phyloP scores from a whole-genome alignment of 2,113 vertebrate genomes.

The Ameiurus melas region DNA sequence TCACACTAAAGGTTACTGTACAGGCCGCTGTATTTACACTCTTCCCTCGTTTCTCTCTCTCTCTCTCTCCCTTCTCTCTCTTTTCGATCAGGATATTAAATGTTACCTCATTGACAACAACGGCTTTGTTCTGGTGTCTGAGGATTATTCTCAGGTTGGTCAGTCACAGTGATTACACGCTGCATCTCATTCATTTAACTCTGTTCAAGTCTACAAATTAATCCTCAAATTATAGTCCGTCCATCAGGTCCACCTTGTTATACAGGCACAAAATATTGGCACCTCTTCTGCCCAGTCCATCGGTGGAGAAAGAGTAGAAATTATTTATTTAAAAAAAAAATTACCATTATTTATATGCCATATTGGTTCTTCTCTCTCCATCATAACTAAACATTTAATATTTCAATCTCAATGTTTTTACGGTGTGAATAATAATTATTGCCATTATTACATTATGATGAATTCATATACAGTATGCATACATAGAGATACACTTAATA shows the following conservation, averaged over 20 bases:
- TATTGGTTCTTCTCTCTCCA: not conserved
- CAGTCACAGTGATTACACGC: not conserved
- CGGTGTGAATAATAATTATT: not conserved
- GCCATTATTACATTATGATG: not conserved
- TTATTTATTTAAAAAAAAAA: not conserved
- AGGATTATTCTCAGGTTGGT: conserved; percentile 87
- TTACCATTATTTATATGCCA: not conserved
- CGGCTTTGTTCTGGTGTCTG: conserved; percentile 95
- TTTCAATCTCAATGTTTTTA: not conserved
- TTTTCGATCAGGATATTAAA: conserved; percentile 80
- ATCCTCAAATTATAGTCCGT: not conserved
- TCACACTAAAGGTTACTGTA: not conserved
- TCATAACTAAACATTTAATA: not conserved
- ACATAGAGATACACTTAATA: not conserved
- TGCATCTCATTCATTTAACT: not conserved
- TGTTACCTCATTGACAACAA: conserved; percentile 99
- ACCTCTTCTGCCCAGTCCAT: not conserved
- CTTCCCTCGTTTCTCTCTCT: not conserved
- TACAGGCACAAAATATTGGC: not conserved
- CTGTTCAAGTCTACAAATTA: not conserved
- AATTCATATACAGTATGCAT: not conserved
- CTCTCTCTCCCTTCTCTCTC: not conserved
- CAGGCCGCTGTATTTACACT: not conserved
- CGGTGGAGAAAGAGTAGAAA: not conserved
- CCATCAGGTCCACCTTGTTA: not conserved